These are phyloP conservation scores for Leptatherina wallacei DNA, from an alignment of 2,797 vertebrate genomes.

Conservation along the genomic window DNA sequence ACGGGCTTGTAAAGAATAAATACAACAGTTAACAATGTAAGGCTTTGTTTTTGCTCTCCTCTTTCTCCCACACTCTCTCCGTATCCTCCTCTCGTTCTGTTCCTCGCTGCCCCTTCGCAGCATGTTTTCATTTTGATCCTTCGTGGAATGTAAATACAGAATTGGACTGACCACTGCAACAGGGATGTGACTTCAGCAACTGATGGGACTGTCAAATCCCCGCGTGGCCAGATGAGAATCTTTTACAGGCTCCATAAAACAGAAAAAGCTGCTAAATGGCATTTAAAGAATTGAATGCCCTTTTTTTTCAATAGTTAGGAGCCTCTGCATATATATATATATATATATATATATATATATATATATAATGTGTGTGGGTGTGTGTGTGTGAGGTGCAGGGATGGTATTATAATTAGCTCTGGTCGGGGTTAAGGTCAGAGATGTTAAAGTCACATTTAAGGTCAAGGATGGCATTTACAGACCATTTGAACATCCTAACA, in stretches of 20 bases:
- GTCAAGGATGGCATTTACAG: background rate
- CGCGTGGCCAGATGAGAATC: slow-evolving; percentile 4
- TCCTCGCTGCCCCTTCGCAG: slow-evolving; percentile 14
- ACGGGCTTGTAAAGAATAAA: slow-evolving; percentile 55
- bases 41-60: slow-evolving; percentile 50
- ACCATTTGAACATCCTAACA: slow-evolving; percentile 4
- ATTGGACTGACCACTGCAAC: slow-evolving; percentile 27
- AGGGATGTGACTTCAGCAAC: background rate
- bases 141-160: slow-evolving; percentile 65
- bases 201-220: background rate
- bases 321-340: no score
- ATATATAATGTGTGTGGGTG: no score
- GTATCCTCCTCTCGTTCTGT: slow-evolving; percentile 12
- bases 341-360: no score
- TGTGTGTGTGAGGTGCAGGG: background rate
- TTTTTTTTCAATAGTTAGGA: background rate
- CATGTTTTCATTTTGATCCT: slow-evolving; percentile 55
- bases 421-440: slow-evolving; percentile 8
- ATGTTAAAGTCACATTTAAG: slow-evolving; percentile 26
- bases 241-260: slow-evolving; percentile 4
- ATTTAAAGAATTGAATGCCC: background rate
- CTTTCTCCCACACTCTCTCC: slow-evolving; percentile 32
- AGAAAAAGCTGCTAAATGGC: background rate
- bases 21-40: slow-evolving; percentile 58
- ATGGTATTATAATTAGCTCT: background rate